phyloP scores from a whole-genome alignment of 2,797 vertebrate genomes.

The Dipus sagitta region DNA sequence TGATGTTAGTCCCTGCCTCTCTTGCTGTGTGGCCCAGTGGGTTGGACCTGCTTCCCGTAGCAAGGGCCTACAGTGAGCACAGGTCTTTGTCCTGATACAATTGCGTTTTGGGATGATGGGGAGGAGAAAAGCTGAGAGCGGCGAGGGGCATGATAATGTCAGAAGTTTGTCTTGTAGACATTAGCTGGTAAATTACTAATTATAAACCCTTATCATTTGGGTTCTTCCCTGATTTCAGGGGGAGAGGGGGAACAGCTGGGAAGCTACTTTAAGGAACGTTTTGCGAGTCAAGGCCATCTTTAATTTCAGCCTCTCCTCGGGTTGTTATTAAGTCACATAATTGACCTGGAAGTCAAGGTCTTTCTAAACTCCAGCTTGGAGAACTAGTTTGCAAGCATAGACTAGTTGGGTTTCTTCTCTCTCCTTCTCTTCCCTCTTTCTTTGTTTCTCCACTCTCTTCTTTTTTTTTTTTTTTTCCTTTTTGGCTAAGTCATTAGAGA shows the following conservation, averaged over 20 bases:
- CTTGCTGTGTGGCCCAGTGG: neutral
- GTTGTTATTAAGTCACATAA: constrained; percentile 82
- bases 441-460: neutral
- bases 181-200: constrained; percentile 66
- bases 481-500: constrained; percentile 79
- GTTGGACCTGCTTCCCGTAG: neutral
- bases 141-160: neutral
- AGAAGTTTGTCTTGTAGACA: constrained; percentile 56
- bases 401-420: neutral
- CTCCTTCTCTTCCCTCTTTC: neutral
- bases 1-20: neutral
- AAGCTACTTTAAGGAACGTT: constrained; percentile 87
- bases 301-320: constrained; percentile 82
- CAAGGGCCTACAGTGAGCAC: neutral
- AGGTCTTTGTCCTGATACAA: neutral
- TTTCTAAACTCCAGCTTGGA: constrained; percentile 82
- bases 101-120: neutral
- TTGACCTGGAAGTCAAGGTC: constrained; percentile 83
- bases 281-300: constrained; percentile 86
- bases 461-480: neutral
- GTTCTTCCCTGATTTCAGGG: constrained; percentile 60
- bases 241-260: constrained; percentile 76
- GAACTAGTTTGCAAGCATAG: constrained; percentile 71
- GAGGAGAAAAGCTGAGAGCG: neutral
- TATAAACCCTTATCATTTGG: constrained; percentile 62